phyloP scores from a whole-genome alignment of 1,140 invertebrate species.

The Atopsyche davidsoni region DNA sequence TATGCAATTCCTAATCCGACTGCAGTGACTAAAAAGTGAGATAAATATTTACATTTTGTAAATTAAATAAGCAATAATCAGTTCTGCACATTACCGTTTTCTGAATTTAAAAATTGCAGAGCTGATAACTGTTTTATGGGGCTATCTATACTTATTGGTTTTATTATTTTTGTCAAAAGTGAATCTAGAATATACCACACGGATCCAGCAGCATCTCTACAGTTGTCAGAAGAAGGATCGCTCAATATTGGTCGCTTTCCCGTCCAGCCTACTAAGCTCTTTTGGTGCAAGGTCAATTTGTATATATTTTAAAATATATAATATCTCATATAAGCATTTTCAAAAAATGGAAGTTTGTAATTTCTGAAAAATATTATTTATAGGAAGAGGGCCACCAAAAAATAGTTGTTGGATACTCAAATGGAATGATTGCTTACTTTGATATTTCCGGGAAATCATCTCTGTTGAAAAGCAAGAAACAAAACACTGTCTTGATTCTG shows the following conservation, averaged over 20 bases:
- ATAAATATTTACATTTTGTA: too few relatives aligned
- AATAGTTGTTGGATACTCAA: conserved; percentile 57
- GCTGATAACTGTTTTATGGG: too few relatives aligned
- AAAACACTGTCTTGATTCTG: conserved; percentile 38
- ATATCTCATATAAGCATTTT: too few relatives aligned
- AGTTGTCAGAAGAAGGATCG: conserved; percentile 4
- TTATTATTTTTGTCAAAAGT: conserved; percentile 2
- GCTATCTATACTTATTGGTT: conserved; percentile 1
- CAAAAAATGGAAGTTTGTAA: too few relatives aligned
- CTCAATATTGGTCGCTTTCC: background rate
- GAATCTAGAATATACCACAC: conserved; percentile 11
- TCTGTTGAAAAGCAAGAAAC: conserved; percentile 39
- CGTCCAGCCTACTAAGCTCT: conserved; percentile 7
- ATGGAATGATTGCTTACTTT: conserved; percentile 57
- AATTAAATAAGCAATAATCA: too few relatives aligned
- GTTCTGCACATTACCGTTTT: too few relatives aligned
- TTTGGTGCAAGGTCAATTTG: conserved; percentile 10
- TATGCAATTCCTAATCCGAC: conserved; percentile 55
- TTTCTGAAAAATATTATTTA: conserved; percentile 27
- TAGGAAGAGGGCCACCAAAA: conserved; percentile 44
- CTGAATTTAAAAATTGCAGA: too few relatives aligned
- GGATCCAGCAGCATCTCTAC: conserved; percentile 5
- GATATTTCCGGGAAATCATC: conserved; percentile 49
- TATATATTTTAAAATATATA: too few relatives aligned
- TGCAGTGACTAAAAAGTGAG: too few relatives aligned